A percentile compares a stretch with the other conserved stretches of the same genome.
Conservation (phyloP, 2,113 vertebrate genomes). For the Rana temporaria region DNA sequence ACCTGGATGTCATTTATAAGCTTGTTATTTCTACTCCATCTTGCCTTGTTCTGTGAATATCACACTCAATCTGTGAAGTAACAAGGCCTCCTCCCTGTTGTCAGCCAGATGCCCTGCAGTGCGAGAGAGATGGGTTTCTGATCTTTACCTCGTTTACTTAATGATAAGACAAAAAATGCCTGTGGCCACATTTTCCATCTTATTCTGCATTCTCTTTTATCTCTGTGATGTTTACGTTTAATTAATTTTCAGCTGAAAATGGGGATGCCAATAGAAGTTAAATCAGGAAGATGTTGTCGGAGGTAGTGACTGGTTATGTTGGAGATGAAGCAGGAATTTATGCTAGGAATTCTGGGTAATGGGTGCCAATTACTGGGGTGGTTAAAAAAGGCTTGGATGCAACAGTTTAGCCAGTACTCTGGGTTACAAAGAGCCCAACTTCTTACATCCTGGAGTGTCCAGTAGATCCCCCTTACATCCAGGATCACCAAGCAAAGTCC, state of each 20-base stretch:
- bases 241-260: constrained; percentile 30
- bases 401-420: no score
- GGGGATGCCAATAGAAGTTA: constrained; percentile 5
- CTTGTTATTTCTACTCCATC: constrained; percentile 3
- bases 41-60: constrained; percentile 8
- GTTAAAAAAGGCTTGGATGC: no score
- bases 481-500: no score
- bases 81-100: background rate
- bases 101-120: constrained; percentile 18
- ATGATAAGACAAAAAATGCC: constrained; percentile 29
- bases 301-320: background rate
- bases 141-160: constrained; percentile 40
- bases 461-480: no score
- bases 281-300: background rate
- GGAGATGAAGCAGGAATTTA: background rate
- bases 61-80: constrained; percentile 17
- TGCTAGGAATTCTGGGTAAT: no score
- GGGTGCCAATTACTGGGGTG: no score
- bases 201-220: constrained; percentile 30
- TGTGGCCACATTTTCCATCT: background rate
- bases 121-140: constrained; percentile 23
- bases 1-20: background rate
- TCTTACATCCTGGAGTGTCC: no score
- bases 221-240: constrained; percentile 25
- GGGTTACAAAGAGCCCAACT: no score